Evolutionary conservation across 2,888 invertebrate genomes (phyloP), one percentile per base, ranked within the genome.

Genomic region (Acleris sparsana): DNA sequence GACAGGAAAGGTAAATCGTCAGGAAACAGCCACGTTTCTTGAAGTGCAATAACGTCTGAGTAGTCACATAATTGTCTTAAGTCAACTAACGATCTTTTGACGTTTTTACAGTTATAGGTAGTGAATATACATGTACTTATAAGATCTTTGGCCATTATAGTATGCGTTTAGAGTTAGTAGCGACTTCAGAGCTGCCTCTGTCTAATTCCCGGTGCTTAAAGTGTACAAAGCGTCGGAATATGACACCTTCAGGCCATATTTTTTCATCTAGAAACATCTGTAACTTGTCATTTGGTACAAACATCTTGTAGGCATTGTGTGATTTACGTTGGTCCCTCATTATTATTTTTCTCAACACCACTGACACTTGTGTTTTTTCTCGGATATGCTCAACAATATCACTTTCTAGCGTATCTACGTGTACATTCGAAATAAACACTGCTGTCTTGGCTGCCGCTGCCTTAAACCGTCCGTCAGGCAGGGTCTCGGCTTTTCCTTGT

Each of bases 281-380:
- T 18, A 17, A 11, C 7, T 20, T 51, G 7, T 20, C 20, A 5
- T 17, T 51, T 20, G 49, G 49, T 9, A 51, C 49, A 18, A 17
- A 51, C 49, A 51, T 18, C 17, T 51, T 51, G 49, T 51, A 56
- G 3, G 44, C 56, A 20, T 56, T 56, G 22, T 56, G 56, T 7
- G 11, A 16, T 22, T 56, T 56, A 20, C 3, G 13, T n/a, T 39
- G 22, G 44, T 56, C 43, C 56, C 22, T 56, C 56, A 56, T 56
- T n/a, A 11, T 18, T 13, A 56, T 56, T 43, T 43, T 9, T 1
- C 20, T 16, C 7, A 56, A 7, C n/a, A 22, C n/a, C 16, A 56
- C 56, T 22, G 13, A 46, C 13, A 56, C 22, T 20, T 51, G 22
- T 16, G 5, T 20, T 56, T 5, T 56, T 20, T 44, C 56, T 20